These are phyloP conservation scores for Calvadosia cruxmelitensis DNA, from an alignment of 30 jellyfish, hydroid and myxozoan species.

Conservation along the genomic window DNA sequence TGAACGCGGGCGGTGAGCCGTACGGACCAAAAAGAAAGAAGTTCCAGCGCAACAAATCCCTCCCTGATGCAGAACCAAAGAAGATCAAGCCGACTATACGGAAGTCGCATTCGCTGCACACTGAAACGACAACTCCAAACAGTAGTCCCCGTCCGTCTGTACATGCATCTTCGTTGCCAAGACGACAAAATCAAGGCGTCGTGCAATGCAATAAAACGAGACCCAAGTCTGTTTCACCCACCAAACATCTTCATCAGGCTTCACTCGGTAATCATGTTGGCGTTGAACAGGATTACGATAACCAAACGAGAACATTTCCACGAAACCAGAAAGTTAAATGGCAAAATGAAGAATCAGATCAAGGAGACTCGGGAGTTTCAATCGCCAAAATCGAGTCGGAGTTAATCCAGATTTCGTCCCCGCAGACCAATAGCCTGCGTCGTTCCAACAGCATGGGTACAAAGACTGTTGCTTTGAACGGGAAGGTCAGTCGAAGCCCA, in stretches of 20 bases:
- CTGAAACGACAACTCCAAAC: not conserved
- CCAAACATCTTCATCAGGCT: not conserved
- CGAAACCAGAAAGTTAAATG: not conserved
- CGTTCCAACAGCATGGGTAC: too few relatives aligned
- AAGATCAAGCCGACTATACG: not conserved
- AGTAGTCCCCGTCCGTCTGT: not conserved
- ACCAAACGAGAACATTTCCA: not conserved
- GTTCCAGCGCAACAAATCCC: not conserved
- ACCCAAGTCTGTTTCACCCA: not conserved
- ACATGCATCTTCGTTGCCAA: not conserved
- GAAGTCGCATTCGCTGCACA: not conserved
- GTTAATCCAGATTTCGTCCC: too few relatives aligned
- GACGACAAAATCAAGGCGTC: not conserved
- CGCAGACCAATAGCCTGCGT: too few relatives aligned
- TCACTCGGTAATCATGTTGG: not conserved
- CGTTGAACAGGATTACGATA: not conserved
- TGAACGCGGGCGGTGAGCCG: not conserved
- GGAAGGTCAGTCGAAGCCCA: too few relatives aligned
- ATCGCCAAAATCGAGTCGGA: too few relatives aligned
- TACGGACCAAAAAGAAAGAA: not conserved
- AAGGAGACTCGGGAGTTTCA: too few relatives aligned
- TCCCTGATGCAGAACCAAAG: not conserved
- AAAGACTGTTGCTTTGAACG: too few relatives aligned
- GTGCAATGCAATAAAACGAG: not conserved
- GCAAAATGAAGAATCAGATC: too few relatives aligned